These are phyloP conservation scores for Liposcelis brunnea DNA, from an alignment of 2,888 invertebrate species.

Conservation along the genomic window DNA sequence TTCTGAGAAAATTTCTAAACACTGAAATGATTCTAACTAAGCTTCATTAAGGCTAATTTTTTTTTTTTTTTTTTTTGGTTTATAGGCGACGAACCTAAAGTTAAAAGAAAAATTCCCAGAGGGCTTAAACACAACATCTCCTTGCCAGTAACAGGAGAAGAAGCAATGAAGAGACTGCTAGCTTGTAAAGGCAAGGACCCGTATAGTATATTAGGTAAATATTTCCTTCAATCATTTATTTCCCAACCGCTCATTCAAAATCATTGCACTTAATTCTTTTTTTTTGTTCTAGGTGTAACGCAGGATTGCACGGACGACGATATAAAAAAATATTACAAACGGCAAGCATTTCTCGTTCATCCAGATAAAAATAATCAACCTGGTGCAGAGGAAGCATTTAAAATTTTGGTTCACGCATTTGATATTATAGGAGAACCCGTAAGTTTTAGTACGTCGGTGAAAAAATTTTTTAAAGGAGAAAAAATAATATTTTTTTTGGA, in stretches of 20 bases:
- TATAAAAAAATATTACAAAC: conserved; percentile 83
- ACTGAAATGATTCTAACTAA: too few species aligned
- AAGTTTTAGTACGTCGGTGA: conserved; percentile 21
- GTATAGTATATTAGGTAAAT: conserved; percentile 38
- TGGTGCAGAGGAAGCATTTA: conserved; percentile 91
- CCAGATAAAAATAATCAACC: conserved; percentile 92
- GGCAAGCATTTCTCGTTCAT: conserved; percentile 86
- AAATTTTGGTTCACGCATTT: conserved; percentile 87
- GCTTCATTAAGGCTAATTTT: background rate
- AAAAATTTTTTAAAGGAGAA: too few species aligned
- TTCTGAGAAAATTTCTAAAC: too few species aligned
- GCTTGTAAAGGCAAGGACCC: conserved; percentile 94
- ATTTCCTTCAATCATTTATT: too few species aligned
- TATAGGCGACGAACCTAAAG: background rate
- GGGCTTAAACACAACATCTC: conserved; percentile 54
- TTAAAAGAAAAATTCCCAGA: conserved; percentile 22
- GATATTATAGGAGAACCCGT: conserved; percentile 86
- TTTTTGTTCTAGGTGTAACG: conserved; percentile 74
- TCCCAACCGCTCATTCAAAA: too few species aligned
- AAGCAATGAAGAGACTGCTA: conserved; percentile 82
- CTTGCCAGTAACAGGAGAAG: conserved; percentile 78
- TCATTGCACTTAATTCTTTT: too few species aligned
- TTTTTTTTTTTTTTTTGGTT: conserved; percentile 2
- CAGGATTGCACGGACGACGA: conserved; percentile 82
- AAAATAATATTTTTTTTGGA: too few species aligned